Base-by-base conservation (phyloP, 1,140 invertebrate genomes). In the Charaxes varanes region DNA sequence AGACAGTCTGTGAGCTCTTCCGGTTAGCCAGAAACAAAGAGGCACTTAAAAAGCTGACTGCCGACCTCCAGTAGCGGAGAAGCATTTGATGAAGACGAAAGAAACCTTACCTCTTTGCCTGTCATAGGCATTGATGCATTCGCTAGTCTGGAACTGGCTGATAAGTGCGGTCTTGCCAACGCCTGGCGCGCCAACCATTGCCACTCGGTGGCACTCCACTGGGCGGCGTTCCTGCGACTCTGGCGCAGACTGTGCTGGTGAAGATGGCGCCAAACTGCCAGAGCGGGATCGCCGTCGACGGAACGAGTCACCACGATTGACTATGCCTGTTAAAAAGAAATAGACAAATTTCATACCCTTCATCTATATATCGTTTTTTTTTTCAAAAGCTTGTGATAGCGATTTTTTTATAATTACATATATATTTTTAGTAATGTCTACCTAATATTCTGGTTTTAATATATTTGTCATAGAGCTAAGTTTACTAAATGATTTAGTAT, bases 131-230 rank as follows among this genome's bases (percentile, higher is more conserved):
- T 96, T 97, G 63, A 97, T 96, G 64, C 94, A 96, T 62, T 98
- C 96, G 32, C 94, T 97, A 19, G 95, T 97, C 87, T 95, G 93
- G 67, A 97, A 97, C 84, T 98, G 96, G 48, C 92, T 92, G 53
- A 95, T 90, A 1, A 98, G 87, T 7, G 95, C 91, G 0, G 95
- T 93, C 81, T 97, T 97, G 10, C 96, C 96, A 4, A 97, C 95
- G 0, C 94, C 95, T 3, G 90, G 87, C 0, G 92, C 89, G 0
- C 96, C 96, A 3, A 97, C 74, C 81, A 97, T 91, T 4, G 93
- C 91, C 0, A 97, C 94, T 1, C 87, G 86, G 77, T 93, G 93
- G 10, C 89, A 86, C 8, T 88, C 87, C 13, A 88, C 86, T 1
- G 84, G 81, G 7, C 54, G 40, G 3, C 63, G 57, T 21, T 73